Base-by-base conservation (phyloP, 2,797 vertebrate genomes). In the Esox masquinongy region DNA sequence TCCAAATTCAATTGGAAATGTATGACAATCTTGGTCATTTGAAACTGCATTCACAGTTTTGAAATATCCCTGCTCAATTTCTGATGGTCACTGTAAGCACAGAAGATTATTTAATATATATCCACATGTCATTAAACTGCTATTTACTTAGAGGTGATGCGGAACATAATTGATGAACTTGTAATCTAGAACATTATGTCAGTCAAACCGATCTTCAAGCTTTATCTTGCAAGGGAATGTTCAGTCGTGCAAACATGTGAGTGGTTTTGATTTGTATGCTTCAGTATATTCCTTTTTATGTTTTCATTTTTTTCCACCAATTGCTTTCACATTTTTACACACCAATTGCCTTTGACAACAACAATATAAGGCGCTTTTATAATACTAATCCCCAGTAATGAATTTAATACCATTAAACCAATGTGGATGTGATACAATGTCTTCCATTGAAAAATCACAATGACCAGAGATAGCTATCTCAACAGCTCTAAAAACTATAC, bases 361-460 rank as follows among this genome's bases (percentile, higher is more conserved):
- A 91, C 88, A 79, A 70, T 84, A 89, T 94, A 94, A 95, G 92
- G 85, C 92, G 91, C 94, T 93, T 95, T 96, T 93, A 90, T 89
- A 89, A 91, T 92, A 92, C 84, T 96, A 95, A 95, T 95, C 94
- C 92, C 84, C 83, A 83, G 92, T 97, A 96, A 97, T 96, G 95
- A 95, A 94, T 95, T 96, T 94, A 93, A 91, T 94, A 93, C 94
- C 87, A 89, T 88, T 93, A 93, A 92, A 89, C 91, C 91, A 81
- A 86, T 81, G 89, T 86, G 91, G 88, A 93, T 90, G 92, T 85
- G 88, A 79, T 86, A 90, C 88, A 91, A 88, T 92, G 85, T 84
- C 81, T 72, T 82, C 86, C 81, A 88, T 89, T 93, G 92, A 89
- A 77, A 91, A 87, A 83, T 80, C 82, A 92, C 91, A 94, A 94